Conservation (phyloP, 2,888 invertebrate species). For the Tipula unca region DNA sequence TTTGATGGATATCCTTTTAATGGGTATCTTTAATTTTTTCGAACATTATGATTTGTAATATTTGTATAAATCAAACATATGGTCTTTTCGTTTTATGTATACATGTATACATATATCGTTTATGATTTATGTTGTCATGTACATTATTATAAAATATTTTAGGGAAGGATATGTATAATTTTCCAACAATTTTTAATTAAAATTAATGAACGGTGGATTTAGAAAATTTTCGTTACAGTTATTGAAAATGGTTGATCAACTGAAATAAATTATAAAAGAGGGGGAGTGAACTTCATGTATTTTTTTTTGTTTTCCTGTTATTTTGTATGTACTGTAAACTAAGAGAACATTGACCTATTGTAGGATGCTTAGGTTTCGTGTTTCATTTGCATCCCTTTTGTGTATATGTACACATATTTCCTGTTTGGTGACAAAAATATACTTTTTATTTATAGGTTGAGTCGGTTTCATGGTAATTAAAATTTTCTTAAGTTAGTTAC, state of each 20-base stretch:
- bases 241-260: neutral
- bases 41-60: neutral
- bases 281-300: neutral
- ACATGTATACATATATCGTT: neutral
- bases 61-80: neutral
- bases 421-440: neutral
- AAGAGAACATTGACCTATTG: neutral
- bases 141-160: neutral
- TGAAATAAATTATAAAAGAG: neutral
- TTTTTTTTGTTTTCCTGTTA: neutral
- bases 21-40: neutral
- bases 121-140: neutral
- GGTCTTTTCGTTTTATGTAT: too few species aligned
- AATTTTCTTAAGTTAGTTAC: too few species aligned
- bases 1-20: neutral
- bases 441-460: neutral
- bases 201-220: conserved; percentile 8
- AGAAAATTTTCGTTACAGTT: neutral
- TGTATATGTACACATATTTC: neutral
- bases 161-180: neutral
- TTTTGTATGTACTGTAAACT: neutral
- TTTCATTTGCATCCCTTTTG: neutral
- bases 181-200: neutral
- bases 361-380: neutral
- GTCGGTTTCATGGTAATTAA: neutral